These are phyloP conservation scores for Miniopterus natalensis DNA, from an alignment of 2,113 vertebrate genomes.

Conservation along the genomic window DNA sequence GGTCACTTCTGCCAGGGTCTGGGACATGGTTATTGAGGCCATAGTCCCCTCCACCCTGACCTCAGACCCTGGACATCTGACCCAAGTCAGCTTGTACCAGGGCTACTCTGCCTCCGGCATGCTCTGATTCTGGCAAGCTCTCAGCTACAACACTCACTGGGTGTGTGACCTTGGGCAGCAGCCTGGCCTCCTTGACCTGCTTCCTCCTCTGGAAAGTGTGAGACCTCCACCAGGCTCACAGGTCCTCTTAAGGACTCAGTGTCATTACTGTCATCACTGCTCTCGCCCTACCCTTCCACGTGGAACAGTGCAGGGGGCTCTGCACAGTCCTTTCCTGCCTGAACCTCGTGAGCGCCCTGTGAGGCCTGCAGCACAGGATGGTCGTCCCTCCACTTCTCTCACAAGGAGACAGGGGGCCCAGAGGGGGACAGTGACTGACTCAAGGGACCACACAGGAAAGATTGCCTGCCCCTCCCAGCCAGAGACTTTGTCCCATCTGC, in stretches of 20 bases:
- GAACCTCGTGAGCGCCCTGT: too few relatives aligned
- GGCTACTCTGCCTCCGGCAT: background rate
- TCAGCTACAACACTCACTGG: rapidly evolving
- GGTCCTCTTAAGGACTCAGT: constrained; percentile 90
- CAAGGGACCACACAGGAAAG: background rate
- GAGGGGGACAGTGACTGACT: background rate
- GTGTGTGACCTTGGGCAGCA: background rate
- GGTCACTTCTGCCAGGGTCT: constrained; percentile 88
- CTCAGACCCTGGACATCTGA: too few relatives aligned
- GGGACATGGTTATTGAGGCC: background rate
- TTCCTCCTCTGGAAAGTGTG: constrained; percentile 82
- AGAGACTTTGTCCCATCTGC: too few relatives aligned
- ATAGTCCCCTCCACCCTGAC: background rate
- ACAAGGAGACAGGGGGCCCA: too few relatives aligned
- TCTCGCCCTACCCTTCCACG: background rate
- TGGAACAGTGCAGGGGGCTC: background rate
- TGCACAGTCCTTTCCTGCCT: background rate
- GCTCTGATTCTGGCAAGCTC: too few relatives aligned
- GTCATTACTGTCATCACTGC: too few relatives aligned
- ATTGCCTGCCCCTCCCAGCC: too few relatives aligned
- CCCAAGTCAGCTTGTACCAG: background rate
- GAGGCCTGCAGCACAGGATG: too few relatives aligned
- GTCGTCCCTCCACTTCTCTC: background rate
- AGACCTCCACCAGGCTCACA: constrained; percentile 20
- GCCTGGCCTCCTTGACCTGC: too few relatives aligned